Evolutionary conservation across 1,140 invertebrate species (phyloP).

Genomic region (Musca domestica): DNA sequence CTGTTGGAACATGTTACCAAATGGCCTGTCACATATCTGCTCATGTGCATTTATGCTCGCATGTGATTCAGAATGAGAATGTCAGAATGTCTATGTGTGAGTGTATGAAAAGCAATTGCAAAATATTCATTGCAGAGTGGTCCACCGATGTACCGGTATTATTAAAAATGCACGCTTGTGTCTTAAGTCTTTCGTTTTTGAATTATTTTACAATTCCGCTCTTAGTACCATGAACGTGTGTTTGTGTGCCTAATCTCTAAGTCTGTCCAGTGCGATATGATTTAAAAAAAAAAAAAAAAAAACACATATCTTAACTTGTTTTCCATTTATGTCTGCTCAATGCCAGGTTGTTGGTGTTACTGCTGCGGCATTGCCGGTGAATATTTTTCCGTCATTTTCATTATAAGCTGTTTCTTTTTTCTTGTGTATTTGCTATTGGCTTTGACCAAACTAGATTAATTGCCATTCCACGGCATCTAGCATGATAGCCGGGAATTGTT

Average conservation of each 20-base stretch:
- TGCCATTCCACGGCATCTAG: no score
- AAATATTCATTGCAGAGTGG: neutral
- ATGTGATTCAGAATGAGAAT: no score
- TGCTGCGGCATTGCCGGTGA: no score
- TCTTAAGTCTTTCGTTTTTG: constrained; percentile 20
- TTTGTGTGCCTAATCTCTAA: no score
- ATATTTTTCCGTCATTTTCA: constrained; percentile 16
- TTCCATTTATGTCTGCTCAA: neutral
- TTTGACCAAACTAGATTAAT: no score
- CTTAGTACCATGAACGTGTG: neutral
- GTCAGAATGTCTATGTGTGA: neutral
- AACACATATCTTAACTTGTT: constrained; percentile 9
- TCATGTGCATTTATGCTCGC: neutral
- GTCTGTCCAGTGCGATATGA: no score
- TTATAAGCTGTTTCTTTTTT: constrained; percentile 4
- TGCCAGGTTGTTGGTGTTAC: neutral
- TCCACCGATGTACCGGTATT: neutral
- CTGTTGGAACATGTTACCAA: constrained; percentile 17
- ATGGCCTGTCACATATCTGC: constrained; percentile 5
- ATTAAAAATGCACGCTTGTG: constrained; percentile 17
- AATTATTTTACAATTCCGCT: neutral
- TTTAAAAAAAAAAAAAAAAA: no score
- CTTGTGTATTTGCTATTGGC: no score
- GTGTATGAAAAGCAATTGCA: neutral
- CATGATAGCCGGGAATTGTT: no score